Evolutionary conservation across 2,888 invertebrate species (phyloP).

Genomic region (Drosophila buzzatii): DNA sequence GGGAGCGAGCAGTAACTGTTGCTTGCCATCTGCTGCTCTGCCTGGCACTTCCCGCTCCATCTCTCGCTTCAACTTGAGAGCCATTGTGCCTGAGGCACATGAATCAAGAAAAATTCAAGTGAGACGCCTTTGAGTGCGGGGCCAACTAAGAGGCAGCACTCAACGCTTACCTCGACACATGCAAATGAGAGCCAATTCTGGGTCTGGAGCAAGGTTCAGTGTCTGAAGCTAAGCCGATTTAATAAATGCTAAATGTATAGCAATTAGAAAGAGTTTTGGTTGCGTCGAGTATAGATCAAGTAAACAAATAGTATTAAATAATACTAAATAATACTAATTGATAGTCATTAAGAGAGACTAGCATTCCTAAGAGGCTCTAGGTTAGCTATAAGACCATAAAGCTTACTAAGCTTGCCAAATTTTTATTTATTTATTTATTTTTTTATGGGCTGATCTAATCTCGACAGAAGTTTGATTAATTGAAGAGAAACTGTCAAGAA

Average conservation of each 20-base stretch:
- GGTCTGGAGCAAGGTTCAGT: too few species aligned
- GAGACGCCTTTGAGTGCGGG: background rate
- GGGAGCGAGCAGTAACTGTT: constrained; percentile 36
- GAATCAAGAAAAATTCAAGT: constrained; percentile 37
- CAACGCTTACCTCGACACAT: constrained; percentile 5
- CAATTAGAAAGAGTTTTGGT: background rate
- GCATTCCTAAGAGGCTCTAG: too few species aligned
- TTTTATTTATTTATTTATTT: too few species aligned
- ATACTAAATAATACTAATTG: background rate
- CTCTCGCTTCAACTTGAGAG: constrained; percentile 22
- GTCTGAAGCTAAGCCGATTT: constrained; percentile 3
- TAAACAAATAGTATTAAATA: too few species aligned
- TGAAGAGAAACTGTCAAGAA: too few species aligned
- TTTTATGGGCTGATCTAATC: too few species aligned
- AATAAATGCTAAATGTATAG: background rate
- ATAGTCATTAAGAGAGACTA: background rate
- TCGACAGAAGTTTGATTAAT: too few species aligned
- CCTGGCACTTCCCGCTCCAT: background rate
- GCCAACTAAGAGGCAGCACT: background rate
- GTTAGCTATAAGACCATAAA: too few species aligned
- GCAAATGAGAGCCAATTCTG: constrained; percentile 20
- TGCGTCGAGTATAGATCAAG: background rate
- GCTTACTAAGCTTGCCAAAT: too few species aligned
- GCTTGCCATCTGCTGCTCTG: constrained; percentile 36
- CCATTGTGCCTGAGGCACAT: constrained; percentile 35